Conservation (phyloP, 2,797 vertebrate genomes). For the Microcaecilia unicolor region DNA sequence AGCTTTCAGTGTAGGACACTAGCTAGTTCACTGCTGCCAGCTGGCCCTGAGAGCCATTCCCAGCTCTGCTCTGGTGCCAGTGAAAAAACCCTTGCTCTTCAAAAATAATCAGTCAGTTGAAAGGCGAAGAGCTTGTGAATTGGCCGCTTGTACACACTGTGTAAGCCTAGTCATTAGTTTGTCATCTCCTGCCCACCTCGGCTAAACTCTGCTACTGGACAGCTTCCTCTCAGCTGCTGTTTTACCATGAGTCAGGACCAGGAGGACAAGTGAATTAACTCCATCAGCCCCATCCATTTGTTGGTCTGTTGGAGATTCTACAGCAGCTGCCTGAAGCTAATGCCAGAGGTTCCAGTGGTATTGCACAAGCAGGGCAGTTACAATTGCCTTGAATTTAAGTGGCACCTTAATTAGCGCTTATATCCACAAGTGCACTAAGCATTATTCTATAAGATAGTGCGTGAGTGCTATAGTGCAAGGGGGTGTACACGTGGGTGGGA, state of each 20-base stretch:
- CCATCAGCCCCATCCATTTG: conserved; percentile 29
- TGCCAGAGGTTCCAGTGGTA: conserved; percentile 12
- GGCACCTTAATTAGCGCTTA: too few relatives aligned
- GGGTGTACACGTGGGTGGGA: too few relatives aligned
- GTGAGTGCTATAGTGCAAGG: too few relatives aligned
- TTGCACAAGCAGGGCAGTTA: too few relatives aligned
- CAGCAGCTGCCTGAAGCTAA: conserved; percentile 35
- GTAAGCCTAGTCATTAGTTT: neutral
- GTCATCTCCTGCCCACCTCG: neutral
- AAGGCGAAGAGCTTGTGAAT: neutral
- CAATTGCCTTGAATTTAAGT: too few relatives aligned
- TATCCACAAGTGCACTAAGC: too few relatives aligned
- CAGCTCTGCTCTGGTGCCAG: neutral
- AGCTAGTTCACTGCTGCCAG: conserved; percentile 30
- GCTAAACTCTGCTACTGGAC: conserved; percentile 2
- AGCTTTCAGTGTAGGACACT: conserved; percentile 20
- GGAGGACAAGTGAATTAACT: conserved; percentile 27
- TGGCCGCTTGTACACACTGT: neutral
- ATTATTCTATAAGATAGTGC: too few relatives aligned
- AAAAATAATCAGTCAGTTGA: conserved; percentile 23
- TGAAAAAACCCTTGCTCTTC: conserved; percentile 8
- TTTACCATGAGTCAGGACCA: conserved; percentile 13
- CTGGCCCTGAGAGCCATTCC: conserved; percentile 33
- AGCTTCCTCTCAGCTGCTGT: conserved; percentile 13
- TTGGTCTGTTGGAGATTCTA: conserved; percentile 20